Percentiles rank a stretch among this genome's conserved stretches.
Evolutionary conservation across 2,113 vertebrate genomes (phyloP).

Genomic region (Alethe diademata): DNA sequence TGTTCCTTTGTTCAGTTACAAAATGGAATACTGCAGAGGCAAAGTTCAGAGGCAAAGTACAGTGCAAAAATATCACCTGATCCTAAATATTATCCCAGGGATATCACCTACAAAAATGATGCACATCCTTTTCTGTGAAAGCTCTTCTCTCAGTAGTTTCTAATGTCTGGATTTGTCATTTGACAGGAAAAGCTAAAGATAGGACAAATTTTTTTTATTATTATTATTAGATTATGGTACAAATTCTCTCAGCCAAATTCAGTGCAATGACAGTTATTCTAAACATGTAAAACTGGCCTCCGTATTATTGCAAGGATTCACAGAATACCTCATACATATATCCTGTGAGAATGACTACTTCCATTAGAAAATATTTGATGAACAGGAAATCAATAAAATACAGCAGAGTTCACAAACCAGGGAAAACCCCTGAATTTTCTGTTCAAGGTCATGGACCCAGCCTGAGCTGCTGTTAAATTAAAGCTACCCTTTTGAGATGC

Average conservation of each 20-base stretch:
- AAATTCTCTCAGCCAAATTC: background rate
- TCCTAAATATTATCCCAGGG: background rate
- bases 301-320: background rate
- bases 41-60: background rate
- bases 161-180: background rate
- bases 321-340: background rate
- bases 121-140: background rate
- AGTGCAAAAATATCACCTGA: background rate
- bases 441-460: slow-evolving; percentile 15
- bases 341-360: background rate
- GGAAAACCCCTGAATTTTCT: background rate
- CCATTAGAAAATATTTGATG: background rate
- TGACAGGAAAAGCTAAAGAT: background rate
- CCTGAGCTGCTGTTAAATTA: slow-evolving; percentile 13
- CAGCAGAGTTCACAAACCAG: background rate
- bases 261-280: background rate
- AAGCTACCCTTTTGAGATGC: background rate
- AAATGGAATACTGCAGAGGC: background rate
- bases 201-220: background rate
- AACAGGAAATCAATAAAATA: background rate
- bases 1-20: background rate
- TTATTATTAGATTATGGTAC: background rate
- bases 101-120: background rate
- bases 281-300: background rate
- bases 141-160: background rate